Conservation (phyloP, 2,797 vertebrate genomes). For the Siniperca scherzeri region DNA sequence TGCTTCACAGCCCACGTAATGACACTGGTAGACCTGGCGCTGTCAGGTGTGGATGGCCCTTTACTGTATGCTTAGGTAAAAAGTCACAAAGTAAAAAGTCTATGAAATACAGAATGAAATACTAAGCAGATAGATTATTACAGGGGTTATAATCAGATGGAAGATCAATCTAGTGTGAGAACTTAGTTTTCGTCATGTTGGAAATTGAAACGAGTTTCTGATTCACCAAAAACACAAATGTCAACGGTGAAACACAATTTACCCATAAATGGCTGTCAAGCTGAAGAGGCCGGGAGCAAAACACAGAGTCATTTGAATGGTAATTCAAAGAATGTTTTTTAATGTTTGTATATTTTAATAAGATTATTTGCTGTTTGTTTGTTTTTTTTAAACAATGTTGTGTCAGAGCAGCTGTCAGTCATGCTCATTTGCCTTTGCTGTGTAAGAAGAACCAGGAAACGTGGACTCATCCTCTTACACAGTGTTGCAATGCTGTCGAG, state of each 20-base stretch:
- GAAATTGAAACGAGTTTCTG: background rate
- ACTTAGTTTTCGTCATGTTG: background rate
- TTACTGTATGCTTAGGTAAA: background rate
- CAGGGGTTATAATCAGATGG: too few species aligned
- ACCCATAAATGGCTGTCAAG: background rate
- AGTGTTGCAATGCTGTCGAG: background rate
- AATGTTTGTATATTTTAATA: background rate
- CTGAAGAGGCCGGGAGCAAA: background rate
- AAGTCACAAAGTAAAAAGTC: background rate
- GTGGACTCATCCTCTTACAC: background rate
- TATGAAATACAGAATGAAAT: background rate
- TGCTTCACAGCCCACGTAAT: background rate
- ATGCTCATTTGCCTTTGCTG: slow-evolving; percentile 3
- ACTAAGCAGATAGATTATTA: background rate
- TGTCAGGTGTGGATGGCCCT: too few species aligned
- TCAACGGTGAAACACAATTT: background rate
- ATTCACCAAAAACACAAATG: background rate
- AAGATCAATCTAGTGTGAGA: background rate
- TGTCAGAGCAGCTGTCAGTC: slow-evolving; percentile 20
- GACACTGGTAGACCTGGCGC: background rate
- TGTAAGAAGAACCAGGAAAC: background rate
- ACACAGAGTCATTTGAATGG: background rate
- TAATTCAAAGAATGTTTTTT: background rate
- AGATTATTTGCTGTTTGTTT: background rate
- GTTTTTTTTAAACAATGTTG: background rate